A percentile compares a stretch with the other conserved stretches of the same genome.
phyloP scores from a whole-genome alignment of 2,113 vertebrate genomes.

The Synchiropus splendidus region DNA sequence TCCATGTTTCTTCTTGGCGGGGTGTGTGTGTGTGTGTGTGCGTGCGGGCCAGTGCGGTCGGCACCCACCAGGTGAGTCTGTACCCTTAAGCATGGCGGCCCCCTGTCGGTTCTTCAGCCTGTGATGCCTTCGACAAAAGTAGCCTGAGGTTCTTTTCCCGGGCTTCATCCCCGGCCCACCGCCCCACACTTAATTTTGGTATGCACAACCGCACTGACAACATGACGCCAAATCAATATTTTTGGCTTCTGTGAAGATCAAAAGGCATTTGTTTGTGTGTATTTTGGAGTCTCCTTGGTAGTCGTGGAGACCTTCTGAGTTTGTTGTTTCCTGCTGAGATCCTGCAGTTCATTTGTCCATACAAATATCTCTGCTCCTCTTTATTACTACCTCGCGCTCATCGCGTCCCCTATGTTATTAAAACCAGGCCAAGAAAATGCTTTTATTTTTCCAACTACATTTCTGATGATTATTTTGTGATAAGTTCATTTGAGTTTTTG shows the following conservation, averaged over 20 bases:
- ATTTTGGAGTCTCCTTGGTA: conserved; percentile 19
- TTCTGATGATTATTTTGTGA: too few relatives aligned
- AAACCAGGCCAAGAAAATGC: too few relatives aligned
- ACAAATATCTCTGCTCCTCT: conserved; percentile 22
- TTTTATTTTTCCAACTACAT: too few relatives aligned
- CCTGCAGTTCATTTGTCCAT: conserved; percentile 24
- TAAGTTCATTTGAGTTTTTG: too few relatives aligned
- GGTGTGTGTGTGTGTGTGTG: conserved; percentile 11
- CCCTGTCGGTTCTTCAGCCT: conserved; percentile 45
- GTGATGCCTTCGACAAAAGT: conserved; percentile 27
- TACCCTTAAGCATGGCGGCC: conserved; percentile 44
- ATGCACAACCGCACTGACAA: conserved; percentile 37
- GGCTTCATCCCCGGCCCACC: conserved; percentile 16
- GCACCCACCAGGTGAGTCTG: conserved; percentile 22
- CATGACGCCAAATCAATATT: conserved; percentile 52
- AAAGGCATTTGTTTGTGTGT: conserved; percentile 45
- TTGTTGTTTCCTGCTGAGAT: conserved; percentile 23
- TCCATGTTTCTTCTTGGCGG: conserved; percentile 45
- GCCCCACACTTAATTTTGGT: conserved; percentile 26
- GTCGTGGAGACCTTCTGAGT: conserved; percentile 28
- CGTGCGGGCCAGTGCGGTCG: background rate
- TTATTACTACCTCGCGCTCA: conserved; percentile 15
- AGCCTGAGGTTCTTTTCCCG: conserved; percentile 36
- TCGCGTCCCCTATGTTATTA: conserved; percentile 6
- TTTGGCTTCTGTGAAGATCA: conserved; percentile 51